Conservation (phyloP, 2,797 vertebrate genomes). For the Balearica regulorum region DNA sequence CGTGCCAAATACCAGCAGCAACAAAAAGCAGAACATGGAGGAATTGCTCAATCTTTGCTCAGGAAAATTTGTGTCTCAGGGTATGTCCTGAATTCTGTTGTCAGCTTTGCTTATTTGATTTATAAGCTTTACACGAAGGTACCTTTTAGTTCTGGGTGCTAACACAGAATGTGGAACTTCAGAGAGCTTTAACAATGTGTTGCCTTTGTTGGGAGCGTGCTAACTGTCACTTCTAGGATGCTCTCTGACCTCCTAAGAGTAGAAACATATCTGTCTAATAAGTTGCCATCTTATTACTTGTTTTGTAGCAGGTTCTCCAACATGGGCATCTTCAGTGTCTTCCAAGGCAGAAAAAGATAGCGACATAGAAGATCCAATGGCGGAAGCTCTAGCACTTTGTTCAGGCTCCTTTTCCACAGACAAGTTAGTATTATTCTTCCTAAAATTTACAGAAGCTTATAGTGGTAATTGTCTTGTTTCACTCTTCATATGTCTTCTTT, state of each 20-base stretch:
- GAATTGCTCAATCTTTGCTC: constrained; percentile 91
- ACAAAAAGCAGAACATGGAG: constrained; percentile 78
- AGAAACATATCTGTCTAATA: neutral
- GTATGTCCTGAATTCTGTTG: constrained; percentile 46
- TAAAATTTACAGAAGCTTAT: neutral
- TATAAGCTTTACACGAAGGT: neutral
- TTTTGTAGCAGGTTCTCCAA: constrained; percentile 65
- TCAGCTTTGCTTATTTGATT: neutral
- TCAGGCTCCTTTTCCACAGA: constrained; percentile 78
- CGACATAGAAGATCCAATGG: constrained; percentile 68
- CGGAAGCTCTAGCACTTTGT: constrained; percentile 74
- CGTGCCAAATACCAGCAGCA: neutral
- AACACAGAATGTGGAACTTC: neutral
- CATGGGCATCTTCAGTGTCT: constrained; percentile 35
- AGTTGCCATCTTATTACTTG: neutral
- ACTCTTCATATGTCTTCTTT: neutral
- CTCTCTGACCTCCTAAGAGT: neutral
- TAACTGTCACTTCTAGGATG: neutral
- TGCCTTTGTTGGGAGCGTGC: neutral
- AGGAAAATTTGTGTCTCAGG: constrained; percentile 82
- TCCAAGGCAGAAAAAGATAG: constrained; percentile 65
- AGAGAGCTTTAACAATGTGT: neutral
- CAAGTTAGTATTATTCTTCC: constrained; percentile 54
- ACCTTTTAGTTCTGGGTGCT: neutral
- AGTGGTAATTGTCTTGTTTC: neutral